Percentiles rank a stretch among this genome's conserved stretches.
Conservation (phyloP, 35 echinoderm and acorn worm genomes). For the Acanthaster planci region DNA sequence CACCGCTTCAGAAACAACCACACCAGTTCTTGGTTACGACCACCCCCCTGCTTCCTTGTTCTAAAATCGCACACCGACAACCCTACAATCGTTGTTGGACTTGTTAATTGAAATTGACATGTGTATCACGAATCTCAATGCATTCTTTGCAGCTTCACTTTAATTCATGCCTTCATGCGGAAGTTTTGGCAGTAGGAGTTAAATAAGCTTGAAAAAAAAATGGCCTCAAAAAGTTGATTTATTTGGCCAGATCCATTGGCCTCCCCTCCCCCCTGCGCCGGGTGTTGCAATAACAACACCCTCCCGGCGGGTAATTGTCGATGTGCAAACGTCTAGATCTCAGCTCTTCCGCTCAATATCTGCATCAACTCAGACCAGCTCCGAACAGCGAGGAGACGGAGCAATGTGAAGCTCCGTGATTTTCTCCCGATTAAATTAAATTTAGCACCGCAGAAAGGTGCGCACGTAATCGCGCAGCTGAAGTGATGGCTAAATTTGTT, state of each 20-base stretch:
- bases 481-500: too few species aligned
- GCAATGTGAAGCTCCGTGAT: not conserved
- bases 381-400: too few species aligned
- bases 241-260: not conserved
- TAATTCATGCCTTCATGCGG: too few species aligned
- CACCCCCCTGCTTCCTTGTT: too few species aligned
- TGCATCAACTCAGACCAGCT: not conserved
- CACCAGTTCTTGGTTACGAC: too few species aligned
- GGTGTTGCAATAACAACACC: not conserved
- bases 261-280: not conserved
- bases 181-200: not conserved
- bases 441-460: not conserved
- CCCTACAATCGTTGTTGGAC: too few species aligned
- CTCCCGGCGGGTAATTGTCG: not conserved
- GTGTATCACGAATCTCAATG: too few species aligned
- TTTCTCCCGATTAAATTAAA: slow-evolving; percentile 11
- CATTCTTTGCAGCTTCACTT: too few species aligned
- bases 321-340: slow-evolving; percentile 5
- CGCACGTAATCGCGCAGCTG: too few species aligned
- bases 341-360: not conserved
- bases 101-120: too few species aligned
- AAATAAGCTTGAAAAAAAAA: not conserved
- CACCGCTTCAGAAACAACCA: too few species aligned
- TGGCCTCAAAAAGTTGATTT: not conserved
- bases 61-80: too few species aligned